Evolutionary conservation across 2,888 invertebrate species (phyloP).

Genomic region (Maniola hyperantus): DNA sequence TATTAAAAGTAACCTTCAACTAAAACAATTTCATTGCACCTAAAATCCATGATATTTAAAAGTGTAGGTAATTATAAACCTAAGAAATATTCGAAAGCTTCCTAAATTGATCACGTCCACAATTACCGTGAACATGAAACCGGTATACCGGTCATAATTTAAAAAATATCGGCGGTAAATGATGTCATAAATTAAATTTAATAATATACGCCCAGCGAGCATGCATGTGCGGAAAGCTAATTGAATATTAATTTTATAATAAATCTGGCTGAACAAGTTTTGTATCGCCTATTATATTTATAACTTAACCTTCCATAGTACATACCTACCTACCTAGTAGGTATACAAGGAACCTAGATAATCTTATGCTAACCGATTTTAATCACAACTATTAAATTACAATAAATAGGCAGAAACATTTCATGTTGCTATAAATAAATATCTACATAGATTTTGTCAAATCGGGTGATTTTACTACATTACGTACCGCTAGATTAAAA

Average conservation of each 20-base stretch:
- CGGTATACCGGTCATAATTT: constrained; percentile 66
- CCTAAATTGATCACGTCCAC: constrained; percentile 60
- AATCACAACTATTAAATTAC: constrained; percentile 2
- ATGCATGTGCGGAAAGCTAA: constrained; percentile 82
- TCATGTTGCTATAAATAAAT: too few relatives aligned
- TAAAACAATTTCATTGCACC: not conserved
- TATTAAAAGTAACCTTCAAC: not conserved
- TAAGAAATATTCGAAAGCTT: constrained; percentile 28
- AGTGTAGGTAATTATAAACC: constrained; percentile 35
- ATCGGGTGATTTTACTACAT: too few relatives aligned
- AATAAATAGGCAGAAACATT: too few relatives aligned
- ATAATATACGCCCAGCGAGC: constrained; percentile 76
- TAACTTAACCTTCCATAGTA: constrained; percentile 64
- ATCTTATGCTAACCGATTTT: constrained; percentile 28
- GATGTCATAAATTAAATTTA: constrained; percentile 81
- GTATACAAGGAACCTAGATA: constrained; percentile 23
- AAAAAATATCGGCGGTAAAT: constrained; percentile 78
- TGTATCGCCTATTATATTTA: constrained; percentile 67
- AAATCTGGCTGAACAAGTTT: constrained; percentile 76
- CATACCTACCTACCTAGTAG: constrained; percentile 20
- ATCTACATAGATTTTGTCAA: not conserved
- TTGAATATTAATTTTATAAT: constrained; percentile 82
- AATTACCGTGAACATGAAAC: constrained; percentile 68
- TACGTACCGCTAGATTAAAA: too few relatives aligned
- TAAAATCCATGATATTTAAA: constrained; percentile 24